Evolutionary conservation across 2,888 invertebrate genomes (phyloP).

Genomic region (Sinotaia quadrata): DNA sequence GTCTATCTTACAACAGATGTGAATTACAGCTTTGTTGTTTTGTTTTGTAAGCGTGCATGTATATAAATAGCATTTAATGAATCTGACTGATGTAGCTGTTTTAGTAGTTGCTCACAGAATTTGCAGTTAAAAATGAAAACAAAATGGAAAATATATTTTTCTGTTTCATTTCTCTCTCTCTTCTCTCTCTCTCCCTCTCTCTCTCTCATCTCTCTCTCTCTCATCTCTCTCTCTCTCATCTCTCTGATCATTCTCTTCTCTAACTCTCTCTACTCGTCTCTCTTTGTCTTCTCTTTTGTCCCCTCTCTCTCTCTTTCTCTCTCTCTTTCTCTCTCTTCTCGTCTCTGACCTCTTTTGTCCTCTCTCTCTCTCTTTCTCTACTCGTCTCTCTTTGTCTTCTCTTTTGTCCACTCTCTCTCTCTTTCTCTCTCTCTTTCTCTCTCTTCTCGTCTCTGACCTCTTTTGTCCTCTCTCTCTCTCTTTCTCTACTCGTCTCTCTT

Average conservation of each 20-base stretch:
- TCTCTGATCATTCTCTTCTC: neutral
- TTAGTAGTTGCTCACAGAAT: too few relatives aligned
- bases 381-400: neutral
- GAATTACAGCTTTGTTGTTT: too few relatives aligned
- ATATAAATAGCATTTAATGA: too few relatives aligned
- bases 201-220: neutral
- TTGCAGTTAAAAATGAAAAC: too few relatives aligned
- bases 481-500: neutral
- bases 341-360: neutral
- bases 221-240: constrained; percentile 4
- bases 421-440: neutral
- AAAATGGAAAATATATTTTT: too few relatives aligned
- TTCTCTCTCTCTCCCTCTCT: neutral
- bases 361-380: neutral
- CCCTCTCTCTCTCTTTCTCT: neutral
- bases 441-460: neutral
- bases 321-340: neutral
- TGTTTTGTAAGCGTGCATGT: too few relatives aligned
- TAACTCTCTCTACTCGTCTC: neutral
- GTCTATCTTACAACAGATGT: too few relatives aligned
- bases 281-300: neutral
- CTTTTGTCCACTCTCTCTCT: neutral
- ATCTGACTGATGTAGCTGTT: too few relatives aligned
- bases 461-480: neutral
- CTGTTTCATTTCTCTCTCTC: neutral